Conservation (phyloP, 2,888 invertebrate genomes). For the Epinotia ramella region DNA sequence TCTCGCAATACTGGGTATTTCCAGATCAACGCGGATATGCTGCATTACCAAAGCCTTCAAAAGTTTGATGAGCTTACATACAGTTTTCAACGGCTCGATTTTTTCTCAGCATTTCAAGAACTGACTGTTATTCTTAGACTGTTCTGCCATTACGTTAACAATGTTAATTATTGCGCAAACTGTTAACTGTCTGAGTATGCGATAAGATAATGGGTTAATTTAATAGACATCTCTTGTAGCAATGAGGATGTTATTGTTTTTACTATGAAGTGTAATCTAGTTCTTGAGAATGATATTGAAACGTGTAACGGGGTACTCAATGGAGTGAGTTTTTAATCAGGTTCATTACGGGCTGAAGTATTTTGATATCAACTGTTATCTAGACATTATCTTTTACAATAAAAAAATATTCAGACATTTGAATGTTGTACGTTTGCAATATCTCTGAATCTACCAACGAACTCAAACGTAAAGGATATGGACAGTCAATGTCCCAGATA, state of each 20-base stretch:
- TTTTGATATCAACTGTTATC: neutral
- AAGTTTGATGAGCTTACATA: too few species aligned
- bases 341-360: too few species aligned
- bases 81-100: too few species aligned
- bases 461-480: neutral
- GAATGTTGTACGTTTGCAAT: neutral
- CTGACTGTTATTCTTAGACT: neutral
- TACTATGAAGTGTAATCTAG: constrained; percentile 13
- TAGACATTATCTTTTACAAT: neutral
- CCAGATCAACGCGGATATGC: too few species aligned
- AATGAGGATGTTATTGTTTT: constrained; percentile 33
- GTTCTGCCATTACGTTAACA: neutral
- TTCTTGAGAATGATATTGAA: constrained; percentile 17
- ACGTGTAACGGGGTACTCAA: constrained; percentile 5
- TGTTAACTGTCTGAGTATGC: constrained; percentile 6
- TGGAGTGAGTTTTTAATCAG: neutral
- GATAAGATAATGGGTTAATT: constrained; percentile 32
- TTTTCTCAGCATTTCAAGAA: neutral
- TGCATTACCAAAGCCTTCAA: too few species aligned
- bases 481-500: neutral
- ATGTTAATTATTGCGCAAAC: constrained; percentile 18
- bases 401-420: neutral
- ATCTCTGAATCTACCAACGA: neutral
- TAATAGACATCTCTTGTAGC: constrained; percentile 27
- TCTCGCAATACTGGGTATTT: too few species aligned